A percentile compares a stretch with the other conserved stretches of the same genome.
Evolutionary conservation across 2,113 vertebrate species (phyloP).

Genomic region (Pelecanus crispus): DNA sequence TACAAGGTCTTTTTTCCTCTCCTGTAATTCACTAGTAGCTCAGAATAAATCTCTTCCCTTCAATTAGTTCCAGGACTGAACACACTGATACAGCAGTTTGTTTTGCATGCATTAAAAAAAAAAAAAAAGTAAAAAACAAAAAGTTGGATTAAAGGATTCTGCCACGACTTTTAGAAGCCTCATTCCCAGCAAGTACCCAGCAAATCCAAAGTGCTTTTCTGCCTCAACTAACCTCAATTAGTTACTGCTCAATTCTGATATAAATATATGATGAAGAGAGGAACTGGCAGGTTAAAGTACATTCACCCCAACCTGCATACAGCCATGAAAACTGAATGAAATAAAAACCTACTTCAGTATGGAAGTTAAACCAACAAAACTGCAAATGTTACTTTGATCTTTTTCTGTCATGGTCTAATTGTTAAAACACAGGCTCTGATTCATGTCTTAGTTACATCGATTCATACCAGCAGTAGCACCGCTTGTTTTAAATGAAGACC

Average conservation of each 20-base stretch:
- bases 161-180: neutral
- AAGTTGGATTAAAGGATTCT: constrained; percentile 30
- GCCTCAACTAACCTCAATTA: constrained; percentile 41
- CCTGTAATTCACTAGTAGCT: neutral
- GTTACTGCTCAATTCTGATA: neutral
- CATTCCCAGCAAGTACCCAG: neutral
- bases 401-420: neutral
- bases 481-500: neutral
- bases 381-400: neutral
- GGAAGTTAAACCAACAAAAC: neutral
- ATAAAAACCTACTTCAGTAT: neutral
- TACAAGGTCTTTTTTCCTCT: neutral
- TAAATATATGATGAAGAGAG: neutral
- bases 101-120: neutral
- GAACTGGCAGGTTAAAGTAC: neutral
- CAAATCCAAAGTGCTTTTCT: constrained; percentile 40
- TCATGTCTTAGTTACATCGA: neutral
- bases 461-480: neutral
- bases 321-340: neutral
- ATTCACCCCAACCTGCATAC: neutral
- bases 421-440: neutral
- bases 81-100: neutral
- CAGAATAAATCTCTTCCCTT: constrained; percentile 18
- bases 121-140: neutral
- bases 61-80: constrained; percentile 37